Base-by-base conservation (phyloP, 2,797 vertebrate species). In the Naso thynnoides region DNA sequence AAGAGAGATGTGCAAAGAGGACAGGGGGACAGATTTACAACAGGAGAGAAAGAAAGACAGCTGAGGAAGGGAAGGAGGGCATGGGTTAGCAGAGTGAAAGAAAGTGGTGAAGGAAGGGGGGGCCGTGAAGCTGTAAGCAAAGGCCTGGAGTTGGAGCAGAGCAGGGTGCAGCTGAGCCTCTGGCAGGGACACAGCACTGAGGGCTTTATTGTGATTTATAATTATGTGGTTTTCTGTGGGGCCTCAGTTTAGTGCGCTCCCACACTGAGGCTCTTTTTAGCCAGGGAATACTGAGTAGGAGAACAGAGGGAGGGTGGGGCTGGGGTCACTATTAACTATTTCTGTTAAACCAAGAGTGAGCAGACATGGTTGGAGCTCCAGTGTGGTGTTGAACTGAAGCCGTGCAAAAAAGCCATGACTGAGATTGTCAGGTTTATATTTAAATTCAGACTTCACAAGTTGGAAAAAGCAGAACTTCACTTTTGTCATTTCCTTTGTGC, bases 201-300 rank as follows among this genome's bases (percentile, higher is more conserved):
- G 76, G 89, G 89, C 91, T 93, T 94, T 94, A 93, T 94, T 95
- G 93, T 94, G 91, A 93, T 94, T 91, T 93, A 93, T 95, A 94
- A 95, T 95, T 94, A 94, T 92, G 92, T 92, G 93, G 88, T 89
- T 92, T 91, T 91, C 89, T 89, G 87, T 89, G 89, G 88, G 91
- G 93, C 92, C 92, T 91, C 90, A 87, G 90, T 86, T 90, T 84
- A 76, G 84, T 90, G 86, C 86, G 82, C 89, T 94, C 90, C 93
- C 90, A 92, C 90, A 93, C 88, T 92, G 85, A 82, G 89, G 83
- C 87, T 90, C 90, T 83, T 91, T 92, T 93, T 92, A 92, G 91
- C 88, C 67, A 39, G 80, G 86, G 86, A 87, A 87, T 85, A 89
- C 76, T 82, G 86, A 91, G 88, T 81, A 87, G 83, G 76, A 90